phyloP scores from a whole-genome alignment of 2,888 invertebrate species.

The Conus canariensis region DNA sequence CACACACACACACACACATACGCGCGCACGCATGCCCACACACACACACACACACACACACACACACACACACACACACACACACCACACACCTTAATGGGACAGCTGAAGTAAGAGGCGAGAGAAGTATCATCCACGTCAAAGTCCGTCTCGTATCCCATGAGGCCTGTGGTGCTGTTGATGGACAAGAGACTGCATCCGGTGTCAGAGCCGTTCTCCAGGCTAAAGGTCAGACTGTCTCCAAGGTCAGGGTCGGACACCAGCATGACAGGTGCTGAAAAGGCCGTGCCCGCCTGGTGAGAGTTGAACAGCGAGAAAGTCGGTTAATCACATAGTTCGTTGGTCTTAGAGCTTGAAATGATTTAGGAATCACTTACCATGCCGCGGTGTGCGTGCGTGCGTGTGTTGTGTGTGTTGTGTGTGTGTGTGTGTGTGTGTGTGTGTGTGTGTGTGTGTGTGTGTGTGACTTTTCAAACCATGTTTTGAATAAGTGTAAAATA shows the following conservation, averaged over 20 bases:
- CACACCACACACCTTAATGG: background rate
- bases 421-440: background rate
- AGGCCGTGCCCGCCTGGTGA: conserved; percentile 2
- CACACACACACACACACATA: too few species aligned
- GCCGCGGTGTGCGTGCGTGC: too few species aligned
- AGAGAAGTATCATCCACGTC: conserved; percentile 25
- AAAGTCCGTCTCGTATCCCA: conserved; percentile 6
- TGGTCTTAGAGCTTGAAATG: too few species aligned
- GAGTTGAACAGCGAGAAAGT: background rate
- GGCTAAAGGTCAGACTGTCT: conserved; percentile 34
- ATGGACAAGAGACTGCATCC: conserved; percentile 12
- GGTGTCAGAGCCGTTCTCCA: background rate
- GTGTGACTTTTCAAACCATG: too few species aligned
- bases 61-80: conserved; percentile 18
- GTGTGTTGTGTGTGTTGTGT: background rate
- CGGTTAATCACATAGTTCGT: background rate
- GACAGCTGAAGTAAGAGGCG: background rate
- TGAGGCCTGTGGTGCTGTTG: conserved; percentile 7
- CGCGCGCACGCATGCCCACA: background rate
- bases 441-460: background rate
- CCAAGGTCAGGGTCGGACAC: conserved; percentile 31
- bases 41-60: background rate
- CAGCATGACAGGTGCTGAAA: background rate
- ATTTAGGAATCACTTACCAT: too few species aligned
- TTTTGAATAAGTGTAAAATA: too few species aligned